Evolutionary conservation across 2,797 vertebrate genomes (phyloP), one percentile per base, ranked within the genome.

Genomic region (Cuculus canorus): DNA sequence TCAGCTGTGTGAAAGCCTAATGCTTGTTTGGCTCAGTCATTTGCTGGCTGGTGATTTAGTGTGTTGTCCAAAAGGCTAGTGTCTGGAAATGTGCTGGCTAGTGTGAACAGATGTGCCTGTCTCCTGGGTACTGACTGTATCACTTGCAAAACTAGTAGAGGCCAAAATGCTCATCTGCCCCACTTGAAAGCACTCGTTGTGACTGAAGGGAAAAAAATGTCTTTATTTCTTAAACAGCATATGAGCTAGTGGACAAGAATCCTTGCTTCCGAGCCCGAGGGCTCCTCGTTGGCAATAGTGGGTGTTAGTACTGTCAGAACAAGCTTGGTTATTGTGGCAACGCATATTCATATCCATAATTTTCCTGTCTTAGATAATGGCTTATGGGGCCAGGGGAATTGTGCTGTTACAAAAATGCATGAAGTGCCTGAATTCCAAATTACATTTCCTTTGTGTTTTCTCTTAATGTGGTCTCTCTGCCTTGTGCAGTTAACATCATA

Each of bases 391-490:
- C 68, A 59, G 54, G 57, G 71, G 68, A 82, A 65, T 47, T 72
- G 47, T 50, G 30, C 56, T 81, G 45, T 83, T 88, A 92, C 39
- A 91, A 80, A 79, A 92, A 82, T 83, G 25, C 57, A 90, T 93
- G 79, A 68, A 92, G 61, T 57, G 47, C 82, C 86, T 92, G 81
- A 92, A 87, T 95, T 93, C 54, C 75, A 82, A 64, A 76, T 94
- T 86, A 76, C n/a, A 76, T 33, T 56, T 90, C 48, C 59, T 91
- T 92, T 93, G 82, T 95, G 25, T 77, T 65, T 83, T 78, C 50
- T 90, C 95, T 61, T 88, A 59, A 64, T 82, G 88, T 93, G 90
- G 73, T 50, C 14, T 72, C 63, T 86, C 47, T 54, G 82, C 39
- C 73, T 96, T 82, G 35, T 28, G 35, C 32, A 33, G 70, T 79